A percentile compares a stretch with the other conserved stretches of the same genome.
Conservation (phyloP, 2,888 invertebrate species). For the Melieria crassipennis region DNA sequence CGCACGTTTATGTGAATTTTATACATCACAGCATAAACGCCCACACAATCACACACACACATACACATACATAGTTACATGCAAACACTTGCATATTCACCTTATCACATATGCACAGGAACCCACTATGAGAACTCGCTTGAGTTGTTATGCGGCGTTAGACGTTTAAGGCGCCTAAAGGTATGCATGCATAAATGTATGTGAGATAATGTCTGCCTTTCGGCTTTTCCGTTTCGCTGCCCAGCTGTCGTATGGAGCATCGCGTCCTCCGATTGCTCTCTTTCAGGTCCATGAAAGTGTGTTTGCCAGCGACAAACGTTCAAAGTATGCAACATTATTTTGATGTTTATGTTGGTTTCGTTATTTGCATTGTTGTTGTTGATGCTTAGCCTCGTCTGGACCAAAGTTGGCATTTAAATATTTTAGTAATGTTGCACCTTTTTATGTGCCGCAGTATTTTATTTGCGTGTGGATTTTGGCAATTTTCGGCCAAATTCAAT, state of each 20-base stretch:
- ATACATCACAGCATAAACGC: background rate
- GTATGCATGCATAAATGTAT: background rate
- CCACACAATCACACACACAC: constrained; percentile 27
- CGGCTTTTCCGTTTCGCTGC: too few relatives aligned
- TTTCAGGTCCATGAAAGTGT: too few relatives aligned
- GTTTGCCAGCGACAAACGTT: too few relatives aligned
- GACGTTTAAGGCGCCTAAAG: background rate
- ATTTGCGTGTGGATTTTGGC: background rate
- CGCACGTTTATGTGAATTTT: too few relatives aligned
- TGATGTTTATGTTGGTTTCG: background rate
- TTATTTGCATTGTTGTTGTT: background rate
- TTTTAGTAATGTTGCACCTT: constrained; percentile 52
- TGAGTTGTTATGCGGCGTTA: too few relatives aligned
- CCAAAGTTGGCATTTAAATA: constrained; percentile 44
- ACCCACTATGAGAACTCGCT: background rate
- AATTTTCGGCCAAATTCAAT: too few relatives aligned
- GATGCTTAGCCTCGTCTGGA: constrained; percentile 18
- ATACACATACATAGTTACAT: constrained; percentile 1
- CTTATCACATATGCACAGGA: background rate
- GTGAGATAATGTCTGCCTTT: background rate
- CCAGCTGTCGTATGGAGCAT: too few relatives aligned
- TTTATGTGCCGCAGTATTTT: constrained; percentile 20
- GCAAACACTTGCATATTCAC: background rate
- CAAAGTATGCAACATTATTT: too few relatives aligned
- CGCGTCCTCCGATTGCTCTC: too few relatives aligned